Percentiles rank a stretch among this genome's conserved stretches.
These are phyloP conservation scores for Cepphus grylle DNA, from an alignment of 2,113 vertebrate genomes.

Conservation along the genomic window DNA sequence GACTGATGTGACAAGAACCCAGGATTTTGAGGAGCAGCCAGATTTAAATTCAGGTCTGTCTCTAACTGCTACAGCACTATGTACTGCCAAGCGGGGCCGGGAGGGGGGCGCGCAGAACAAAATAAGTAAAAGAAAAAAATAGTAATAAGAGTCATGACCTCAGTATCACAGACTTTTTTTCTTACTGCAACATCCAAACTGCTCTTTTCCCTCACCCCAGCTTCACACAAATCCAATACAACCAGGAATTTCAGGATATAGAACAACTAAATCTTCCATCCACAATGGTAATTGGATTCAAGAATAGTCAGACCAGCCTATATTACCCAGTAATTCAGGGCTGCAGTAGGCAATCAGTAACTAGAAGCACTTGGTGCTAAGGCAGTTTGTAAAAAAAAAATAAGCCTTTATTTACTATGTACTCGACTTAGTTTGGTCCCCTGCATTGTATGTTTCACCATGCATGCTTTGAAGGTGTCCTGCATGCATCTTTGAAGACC, in stretches of 20 bases:
- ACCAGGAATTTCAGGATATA: not conserved
- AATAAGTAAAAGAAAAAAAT: not conserved
- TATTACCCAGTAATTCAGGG: not conserved
- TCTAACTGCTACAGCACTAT: not conserved
- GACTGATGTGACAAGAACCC: not conserved
- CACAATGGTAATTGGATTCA: not conserved
- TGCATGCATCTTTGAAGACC: not conserved
- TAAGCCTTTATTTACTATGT: not conserved
- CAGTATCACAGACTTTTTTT: not conserved
- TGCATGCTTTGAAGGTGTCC: not conserved
- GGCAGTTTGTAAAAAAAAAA: not conserved
- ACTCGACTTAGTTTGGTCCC: not conserved
- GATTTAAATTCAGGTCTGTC: not conserved
- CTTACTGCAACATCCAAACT: not conserved
- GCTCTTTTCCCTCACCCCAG: not conserved
- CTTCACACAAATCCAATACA: not conserved
- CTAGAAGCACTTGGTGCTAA: not conserved
- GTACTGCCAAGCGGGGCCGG: not conserved
- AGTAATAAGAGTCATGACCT: not conserved
- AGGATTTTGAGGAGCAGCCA: not conserved
- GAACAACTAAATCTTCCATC: not conserved
- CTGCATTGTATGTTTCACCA: not conserved
- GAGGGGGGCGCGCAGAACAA: not conserved
- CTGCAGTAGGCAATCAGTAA: not conserved
- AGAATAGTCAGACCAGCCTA: accelerated